Evolutionary conservation across 2,888 invertebrate genomes (phyloP).

Genomic region (Phasia obesa): DNA sequence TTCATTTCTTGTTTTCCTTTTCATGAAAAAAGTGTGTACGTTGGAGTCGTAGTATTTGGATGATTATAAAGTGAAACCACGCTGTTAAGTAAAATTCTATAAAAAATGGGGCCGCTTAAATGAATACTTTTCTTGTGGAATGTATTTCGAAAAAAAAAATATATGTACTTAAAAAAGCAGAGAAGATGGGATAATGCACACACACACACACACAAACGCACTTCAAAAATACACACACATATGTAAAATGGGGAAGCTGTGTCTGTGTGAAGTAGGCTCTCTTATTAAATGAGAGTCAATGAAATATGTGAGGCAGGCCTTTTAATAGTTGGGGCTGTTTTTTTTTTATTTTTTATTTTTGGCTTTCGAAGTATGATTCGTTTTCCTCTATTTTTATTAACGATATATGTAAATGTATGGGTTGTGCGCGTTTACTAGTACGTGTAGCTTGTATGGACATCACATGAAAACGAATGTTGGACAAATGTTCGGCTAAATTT

Average conservation of each 20-base stretch:
- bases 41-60: constrained; percentile 38
- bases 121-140: constrained; percentile 64
- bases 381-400: constrained; percentile 29
- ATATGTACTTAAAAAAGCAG: background rate
- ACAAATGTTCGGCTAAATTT: constrained; percentile 38
- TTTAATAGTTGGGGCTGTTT: constrained; percentile 61
- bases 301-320: constrained; percentile 61
- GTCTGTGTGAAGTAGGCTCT: constrained; percentile 1
- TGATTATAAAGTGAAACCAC: constrained; percentile 46
- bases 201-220: constrained; percentile 5
- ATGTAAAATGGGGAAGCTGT: constrained; percentile 38
- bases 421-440: constrained; percentile 47
- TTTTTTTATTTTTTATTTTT: constrained; percentile 14
- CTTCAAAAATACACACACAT: background rate
- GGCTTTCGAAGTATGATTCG: constrained; percentile 56
- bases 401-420: constrained; percentile 38
- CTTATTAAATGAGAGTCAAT: constrained; percentile 32
- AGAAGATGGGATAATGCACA: constrained; percentile 33
- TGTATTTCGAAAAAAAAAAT: constrained; percentile 31
- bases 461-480: constrained; percentile 39
- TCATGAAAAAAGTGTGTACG: constrained; percentile 19
- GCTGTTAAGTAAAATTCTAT: constrained; percentile 44
- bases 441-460: background rate
- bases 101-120: constrained; percentile 61
- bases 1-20: background rate